Percentiles rank a stretch among this genome's conserved stretches.
These are phyloP conservation scores for Petrolisthes cinctipes DNA, from an alignment of 2,888 invertebrate species.

Conservation along the genomic window DNA sequence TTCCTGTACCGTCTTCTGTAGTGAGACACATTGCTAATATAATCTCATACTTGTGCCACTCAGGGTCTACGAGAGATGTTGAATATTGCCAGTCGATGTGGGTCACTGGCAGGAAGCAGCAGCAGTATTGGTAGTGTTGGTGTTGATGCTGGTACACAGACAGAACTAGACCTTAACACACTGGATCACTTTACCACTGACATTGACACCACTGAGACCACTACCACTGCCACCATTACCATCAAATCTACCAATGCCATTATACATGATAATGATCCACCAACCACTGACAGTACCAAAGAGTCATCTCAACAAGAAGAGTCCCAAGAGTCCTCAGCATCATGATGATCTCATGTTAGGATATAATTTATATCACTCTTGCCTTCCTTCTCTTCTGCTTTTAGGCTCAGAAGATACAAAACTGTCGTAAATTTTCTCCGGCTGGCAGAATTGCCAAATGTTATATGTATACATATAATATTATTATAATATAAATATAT, in stretches of 20 bases:
- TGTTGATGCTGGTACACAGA: conserved; percentile 59
- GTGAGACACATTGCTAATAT: background rate
- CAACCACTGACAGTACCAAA: background rate
- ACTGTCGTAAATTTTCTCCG: background rate
- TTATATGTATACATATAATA: background rate
- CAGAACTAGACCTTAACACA: conserved; percentile 36
- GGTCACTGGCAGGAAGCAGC: conserved; percentile 37
- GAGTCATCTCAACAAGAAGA: conserved; percentile 10
- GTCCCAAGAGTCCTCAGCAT: conserved; percentile 28
- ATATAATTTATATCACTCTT: conserved; percentile 1
- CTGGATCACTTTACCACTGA: conserved; percentile 5
- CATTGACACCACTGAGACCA: background rate
- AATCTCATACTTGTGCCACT: background rate
- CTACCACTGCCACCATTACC: background rate
- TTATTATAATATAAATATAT: background rate
- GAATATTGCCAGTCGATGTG: conserved; percentile 55
- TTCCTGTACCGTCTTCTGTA: too few species aligned
- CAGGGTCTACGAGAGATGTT: conserved; percentile 64
- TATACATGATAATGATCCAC: background rate
- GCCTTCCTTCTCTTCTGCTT: conserved; percentile 36
- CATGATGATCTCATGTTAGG: conserved; percentile 38
- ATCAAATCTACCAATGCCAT: background rate
- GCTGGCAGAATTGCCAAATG: background rate
- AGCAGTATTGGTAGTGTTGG: conserved; percentile 5
- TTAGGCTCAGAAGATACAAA: conserved; percentile 23